These are phyloP conservation scores for Crotalus horridus DNA, from an alignment of 2,113 vertebrate genomes.

Conservation along the genomic window DNA sequence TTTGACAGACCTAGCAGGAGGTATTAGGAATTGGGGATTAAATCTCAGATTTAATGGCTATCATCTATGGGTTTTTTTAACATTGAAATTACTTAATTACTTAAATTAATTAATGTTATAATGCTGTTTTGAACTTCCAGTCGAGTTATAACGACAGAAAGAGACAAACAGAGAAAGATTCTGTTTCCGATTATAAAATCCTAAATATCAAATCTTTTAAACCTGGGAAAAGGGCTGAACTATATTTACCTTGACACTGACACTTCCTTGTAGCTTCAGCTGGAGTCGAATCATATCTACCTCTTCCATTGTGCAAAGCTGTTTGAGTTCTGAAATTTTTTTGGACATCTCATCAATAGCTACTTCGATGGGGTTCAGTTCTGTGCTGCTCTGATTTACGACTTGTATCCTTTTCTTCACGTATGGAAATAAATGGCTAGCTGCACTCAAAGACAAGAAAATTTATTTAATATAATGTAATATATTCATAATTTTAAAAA, in stretches of 20 bases:
- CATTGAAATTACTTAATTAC: background rate
- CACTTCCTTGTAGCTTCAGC: constrained; percentile 96
- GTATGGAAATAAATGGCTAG: constrained; percentile 91
- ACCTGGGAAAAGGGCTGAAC: background rate
- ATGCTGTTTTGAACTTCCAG: background rate
- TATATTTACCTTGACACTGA: constrained; percentile 84
- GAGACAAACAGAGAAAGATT: background rate
- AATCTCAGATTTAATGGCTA: background rate
- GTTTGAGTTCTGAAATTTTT: constrained; percentile 94
- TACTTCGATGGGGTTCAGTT: constrained; percentile 97
- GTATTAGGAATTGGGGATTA: background rate
- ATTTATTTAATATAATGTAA: background rate
- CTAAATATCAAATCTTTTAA: background rate
- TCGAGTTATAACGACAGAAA: background rate
- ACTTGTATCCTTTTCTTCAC: constrained; percentile 97
- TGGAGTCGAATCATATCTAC: constrained; percentile 98
- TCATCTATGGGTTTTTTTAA: background rate
- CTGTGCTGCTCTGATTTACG: constrained; percentile 89
- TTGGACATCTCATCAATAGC: constrained; percentile 98
- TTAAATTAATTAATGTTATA: background rate
- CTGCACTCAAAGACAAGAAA: constrained; percentile 60
- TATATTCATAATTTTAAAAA: background rate
- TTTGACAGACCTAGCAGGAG: background rate
- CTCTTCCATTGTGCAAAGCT: constrained; percentile 91
- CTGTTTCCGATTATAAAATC: background rate